Conservation (phyloP, 2,113 vertebrate species). For the Dendropsophus ebraccatus region DNA sequence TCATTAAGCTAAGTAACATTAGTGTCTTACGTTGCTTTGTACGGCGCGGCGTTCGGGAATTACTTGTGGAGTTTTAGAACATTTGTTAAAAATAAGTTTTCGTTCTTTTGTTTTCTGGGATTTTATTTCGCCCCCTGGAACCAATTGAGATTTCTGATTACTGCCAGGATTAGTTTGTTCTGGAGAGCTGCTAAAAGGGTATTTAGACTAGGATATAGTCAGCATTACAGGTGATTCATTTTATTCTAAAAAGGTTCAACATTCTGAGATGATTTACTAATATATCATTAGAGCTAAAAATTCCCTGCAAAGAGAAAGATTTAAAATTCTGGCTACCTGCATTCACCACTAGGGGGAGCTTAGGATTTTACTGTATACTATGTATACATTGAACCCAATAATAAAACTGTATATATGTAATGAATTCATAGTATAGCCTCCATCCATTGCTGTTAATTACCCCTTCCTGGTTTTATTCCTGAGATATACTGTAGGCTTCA, state of each 20-base stretch:
- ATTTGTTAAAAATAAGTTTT: background rate
- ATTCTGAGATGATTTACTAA: background rate
- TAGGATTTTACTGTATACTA: background rate
- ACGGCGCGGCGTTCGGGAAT: background rate
- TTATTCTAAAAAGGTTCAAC: background rate
- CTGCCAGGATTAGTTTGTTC: background rate
- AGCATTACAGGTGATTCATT: no score
- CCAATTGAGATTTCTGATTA: background rate
- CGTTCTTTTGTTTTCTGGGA: background rate
- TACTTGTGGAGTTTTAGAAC: slow-evolving; percentile 8
- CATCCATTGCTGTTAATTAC: no score
- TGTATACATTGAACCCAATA: background rate
- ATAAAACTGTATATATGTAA: no score
- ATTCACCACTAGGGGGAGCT: background rate
- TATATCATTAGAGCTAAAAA: background rate
- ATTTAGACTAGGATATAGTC: no score
- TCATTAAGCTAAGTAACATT: slow-evolving; percentile 48
- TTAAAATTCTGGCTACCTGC: background rate
- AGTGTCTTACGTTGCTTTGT: slow-evolving; percentile 20
- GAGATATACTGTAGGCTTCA: no score
- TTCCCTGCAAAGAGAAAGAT: background rate
- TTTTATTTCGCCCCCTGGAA: background rate
- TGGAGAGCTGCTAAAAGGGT: background rate
- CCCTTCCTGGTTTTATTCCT: no score
- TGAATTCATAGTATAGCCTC: no score